Percentiles rank a stretch among this genome's conserved stretches.
These are phyloP conservation scores for Microcaecilia unicolor DNA, from an alignment of 2,797 vertebrate species.

Conservation along the genomic window DNA sequence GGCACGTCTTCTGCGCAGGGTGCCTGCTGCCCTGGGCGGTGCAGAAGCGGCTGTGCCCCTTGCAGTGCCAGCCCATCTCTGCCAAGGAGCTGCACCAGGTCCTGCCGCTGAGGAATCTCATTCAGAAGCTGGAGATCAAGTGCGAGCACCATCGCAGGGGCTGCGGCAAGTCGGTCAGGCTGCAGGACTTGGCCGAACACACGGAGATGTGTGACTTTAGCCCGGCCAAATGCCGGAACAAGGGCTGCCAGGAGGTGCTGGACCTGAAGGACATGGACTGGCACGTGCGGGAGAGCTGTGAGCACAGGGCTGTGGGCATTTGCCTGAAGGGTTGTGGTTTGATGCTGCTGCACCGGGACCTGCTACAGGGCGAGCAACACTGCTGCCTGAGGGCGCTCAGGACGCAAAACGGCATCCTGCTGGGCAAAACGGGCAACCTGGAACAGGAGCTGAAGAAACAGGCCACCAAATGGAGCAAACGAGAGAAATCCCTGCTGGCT, in stretches of 20 bases:
- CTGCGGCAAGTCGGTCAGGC: conserved; percentile 12
- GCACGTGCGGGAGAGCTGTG: background rate
- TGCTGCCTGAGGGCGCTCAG: conserved; percentile 43
- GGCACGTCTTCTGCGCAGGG: conserved; percentile 28
- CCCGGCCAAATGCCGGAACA: conserved; percentile 5
- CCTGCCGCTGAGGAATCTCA: conserved; percentile 18
- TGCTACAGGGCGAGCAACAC: conserved; percentile 8
- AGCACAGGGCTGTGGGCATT: background rate
- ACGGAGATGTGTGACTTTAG: conserved; percentile 32
- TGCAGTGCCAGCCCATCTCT: conserved; percentile 25
- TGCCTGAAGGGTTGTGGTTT: conserved; percentile 46
- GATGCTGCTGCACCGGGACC: conserved; percentile 4
- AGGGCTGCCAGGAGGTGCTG: background rate
- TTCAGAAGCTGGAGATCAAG: conserved; percentile 18
- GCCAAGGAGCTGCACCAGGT: conserved; percentile 14
- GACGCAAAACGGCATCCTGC: conserved; percentile 21
- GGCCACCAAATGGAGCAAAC: conserved; percentile 39
- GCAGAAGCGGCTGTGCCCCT: conserved; percentile 15
- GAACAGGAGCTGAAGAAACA: conserved; percentile 35
- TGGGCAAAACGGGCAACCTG: conserved; percentile 14
- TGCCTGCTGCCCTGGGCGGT: conserved; percentile 32
- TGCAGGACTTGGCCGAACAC: conserved; percentile 18
- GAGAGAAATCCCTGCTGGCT: conserved; percentile 46
- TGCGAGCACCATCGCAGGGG: conserved; percentile 18
- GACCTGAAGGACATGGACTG: conserved; percentile 18